Conservation (phyloP, 2,113 vertebrate genomes). For the Pogona vitticeps region DNA sequence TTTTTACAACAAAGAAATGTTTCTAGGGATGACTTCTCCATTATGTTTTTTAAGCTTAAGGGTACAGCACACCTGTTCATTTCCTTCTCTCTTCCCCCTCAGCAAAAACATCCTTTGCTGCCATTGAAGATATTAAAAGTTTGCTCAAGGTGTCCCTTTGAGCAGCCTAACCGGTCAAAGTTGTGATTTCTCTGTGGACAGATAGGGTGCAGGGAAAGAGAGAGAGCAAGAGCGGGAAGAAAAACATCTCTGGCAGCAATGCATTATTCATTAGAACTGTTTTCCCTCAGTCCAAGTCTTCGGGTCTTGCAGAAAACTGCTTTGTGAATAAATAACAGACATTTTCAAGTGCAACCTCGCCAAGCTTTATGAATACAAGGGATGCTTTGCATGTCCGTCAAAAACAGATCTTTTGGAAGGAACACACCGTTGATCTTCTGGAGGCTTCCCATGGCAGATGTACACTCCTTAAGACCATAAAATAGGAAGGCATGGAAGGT, state of each 20-base stretch:
- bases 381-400: conserved; percentile 19
- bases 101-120: conserved; percentile 4
- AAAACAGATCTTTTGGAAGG: conserved; percentile 9
- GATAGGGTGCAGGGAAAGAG: neutral
- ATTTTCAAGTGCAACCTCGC: conserved; percentile 28
- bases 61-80: conserved; percentile 21
- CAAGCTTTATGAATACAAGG: conserved; percentile 22
- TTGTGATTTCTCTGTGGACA: conserved; percentile 16
- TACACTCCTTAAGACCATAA: neutral
- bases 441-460: neutral
- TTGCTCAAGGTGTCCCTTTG: conserved; percentile 45
- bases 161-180: conserved; percentile 4
- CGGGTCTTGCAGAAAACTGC: conserved; percentile 42
- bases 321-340: conserved; percentile 56
- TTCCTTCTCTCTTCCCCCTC: conserved; percentile 15
- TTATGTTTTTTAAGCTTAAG: neutral
- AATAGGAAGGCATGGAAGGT: neutral
- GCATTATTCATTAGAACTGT: conserved; percentile 57
- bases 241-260: conserved; percentile 37
- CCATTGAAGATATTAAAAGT: neutral
- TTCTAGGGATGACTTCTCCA: neutral
- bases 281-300: conserved; percentile 46
- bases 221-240: neutral
- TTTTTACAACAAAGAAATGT: conserved; percentile 11
- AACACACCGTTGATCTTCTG: neutral